Evolutionary conservation across 2,888 invertebrate species (phyloP).

Genomic region (Lasius fuliginosus): DNA sequence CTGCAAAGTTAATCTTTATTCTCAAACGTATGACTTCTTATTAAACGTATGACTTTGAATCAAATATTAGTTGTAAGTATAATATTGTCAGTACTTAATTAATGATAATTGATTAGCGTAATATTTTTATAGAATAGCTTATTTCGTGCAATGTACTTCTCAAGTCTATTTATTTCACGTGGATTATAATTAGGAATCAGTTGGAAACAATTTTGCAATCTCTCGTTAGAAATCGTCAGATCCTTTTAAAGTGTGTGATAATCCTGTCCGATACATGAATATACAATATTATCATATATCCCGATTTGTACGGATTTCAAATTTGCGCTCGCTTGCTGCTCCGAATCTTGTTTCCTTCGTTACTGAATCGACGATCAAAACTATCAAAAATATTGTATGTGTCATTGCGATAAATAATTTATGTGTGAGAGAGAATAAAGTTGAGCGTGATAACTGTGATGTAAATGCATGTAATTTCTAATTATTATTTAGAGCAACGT

Average conservation of each 20-base stretch:
- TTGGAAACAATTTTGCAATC: constrained; percentile 1
- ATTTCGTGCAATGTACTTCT: constrained; percentile 21
- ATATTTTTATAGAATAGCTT: constrained; percentile 21
- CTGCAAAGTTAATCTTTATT: not conserved
- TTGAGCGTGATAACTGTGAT: constrained; percentile 10
- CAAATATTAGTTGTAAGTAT: not conserved
- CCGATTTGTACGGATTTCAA: constrained; percentile 27
- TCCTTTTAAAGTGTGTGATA: not conserved
- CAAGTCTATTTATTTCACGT: constrained; percentile 1
- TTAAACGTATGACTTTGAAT: not conserved
- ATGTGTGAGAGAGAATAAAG: not conserved
- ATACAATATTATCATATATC: not conserved
- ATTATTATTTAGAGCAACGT: constrained; percentile 8
- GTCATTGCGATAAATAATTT: constrained; percentile 1
- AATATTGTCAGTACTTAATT: not conserved
- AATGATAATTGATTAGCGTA: not conserved
- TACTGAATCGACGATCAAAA: constrained; percentile 55
- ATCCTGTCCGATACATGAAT: not conserved
- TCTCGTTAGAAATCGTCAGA: not conserved
- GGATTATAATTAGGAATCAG: not conserved
- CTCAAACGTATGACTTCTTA: not conserved
- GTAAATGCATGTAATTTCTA: not conserved
- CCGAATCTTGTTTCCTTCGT: constrained; percentile 58
- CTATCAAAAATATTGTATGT: constrained; percentile 30
- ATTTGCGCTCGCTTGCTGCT: constrained; percentile 55